Conservation (phyloP, 2,113 vertebrate genomes). For the Pithys albifrons region DNA sequence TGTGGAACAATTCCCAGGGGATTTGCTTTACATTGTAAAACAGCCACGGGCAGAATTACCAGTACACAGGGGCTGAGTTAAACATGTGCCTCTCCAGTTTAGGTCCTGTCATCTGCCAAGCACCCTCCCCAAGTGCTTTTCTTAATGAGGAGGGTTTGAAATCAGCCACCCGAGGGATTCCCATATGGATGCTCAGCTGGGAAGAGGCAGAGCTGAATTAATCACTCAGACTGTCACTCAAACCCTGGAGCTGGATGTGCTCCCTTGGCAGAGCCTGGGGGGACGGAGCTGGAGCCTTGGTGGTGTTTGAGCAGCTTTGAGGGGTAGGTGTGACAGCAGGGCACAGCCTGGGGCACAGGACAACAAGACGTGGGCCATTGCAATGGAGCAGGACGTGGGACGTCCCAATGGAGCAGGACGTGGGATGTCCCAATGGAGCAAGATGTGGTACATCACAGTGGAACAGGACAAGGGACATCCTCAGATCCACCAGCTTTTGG, state of each 20-base stretch:
- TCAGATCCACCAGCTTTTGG: neutral
- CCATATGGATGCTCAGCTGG: neutral
- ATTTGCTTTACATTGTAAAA: neutral
- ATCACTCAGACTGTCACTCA: slow-evolving; percentile 36
- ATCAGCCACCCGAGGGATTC: neutral
- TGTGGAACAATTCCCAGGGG: slow-evolving; percentile 60
- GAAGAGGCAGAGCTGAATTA: slow-evolving; percentile 36
- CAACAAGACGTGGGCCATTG: neutral
- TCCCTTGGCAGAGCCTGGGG: neutral
- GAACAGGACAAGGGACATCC: neutral
- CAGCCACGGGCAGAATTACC: neutral
- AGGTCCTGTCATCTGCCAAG: neutral
- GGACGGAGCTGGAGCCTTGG: neutral
- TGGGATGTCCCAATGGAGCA: neutral
- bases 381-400: neutral
- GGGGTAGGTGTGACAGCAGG: neutral
- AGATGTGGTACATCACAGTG: neutral
- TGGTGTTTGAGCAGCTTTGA: neutral
- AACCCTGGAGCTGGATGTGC: neutral
- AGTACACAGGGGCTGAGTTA: neutral
- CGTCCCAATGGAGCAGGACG: neutral
- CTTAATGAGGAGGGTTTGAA: slow-evolving; percentile 15
- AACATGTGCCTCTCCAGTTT: neutral
- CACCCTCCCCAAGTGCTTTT: slow-evolving; percentile 19
- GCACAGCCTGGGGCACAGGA: neutral